Conservation (phyloP, 2,797 vertebrate species). For the Enteromius radiatus region DNA sequence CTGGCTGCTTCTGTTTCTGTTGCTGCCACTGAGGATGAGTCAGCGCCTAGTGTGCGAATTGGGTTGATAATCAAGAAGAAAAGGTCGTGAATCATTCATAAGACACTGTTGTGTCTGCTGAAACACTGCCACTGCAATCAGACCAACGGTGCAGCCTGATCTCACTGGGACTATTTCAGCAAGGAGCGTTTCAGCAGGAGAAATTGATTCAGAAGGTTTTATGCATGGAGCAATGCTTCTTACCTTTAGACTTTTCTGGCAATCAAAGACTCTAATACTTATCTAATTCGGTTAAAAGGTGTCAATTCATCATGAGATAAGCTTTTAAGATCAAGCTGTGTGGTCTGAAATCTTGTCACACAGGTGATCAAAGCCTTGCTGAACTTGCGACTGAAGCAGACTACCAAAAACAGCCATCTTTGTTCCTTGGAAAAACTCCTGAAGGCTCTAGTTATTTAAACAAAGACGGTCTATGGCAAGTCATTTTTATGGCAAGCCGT, state of each 20-base stretch:
- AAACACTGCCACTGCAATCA: neutral
- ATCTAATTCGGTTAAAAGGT: neutral
- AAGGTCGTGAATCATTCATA: slow-evolving; percentile 49
- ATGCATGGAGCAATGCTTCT: neutral
- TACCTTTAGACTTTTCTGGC: slow-evolving; percentile 6
- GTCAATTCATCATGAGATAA: slow-evolving; percentile 29
- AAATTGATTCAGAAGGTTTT: neutral
- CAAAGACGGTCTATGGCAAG: slow-evolving; percentile 29
- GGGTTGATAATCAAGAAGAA: slow-evolving; percentile 16
- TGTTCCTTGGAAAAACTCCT: slow-evolving; percentile 26
- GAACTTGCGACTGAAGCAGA: slow-evolving; percentile 2
- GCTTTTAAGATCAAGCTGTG: slow-evolving; percentile 21
- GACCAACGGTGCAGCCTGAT: neutral
- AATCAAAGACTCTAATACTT: neutral
- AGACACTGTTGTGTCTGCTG: slow-evolving; percentile 32
- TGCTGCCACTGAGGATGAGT: slow-evolving; percentile 52
- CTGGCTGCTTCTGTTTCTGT: slow-evolving; percentile 23
- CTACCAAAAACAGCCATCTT: slow-evolving; percentile 17
- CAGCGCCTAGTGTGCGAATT: slow-evolving; percentile 42
- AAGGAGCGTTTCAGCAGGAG: neutral
- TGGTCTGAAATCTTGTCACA: slow-evolving; percentile 40
- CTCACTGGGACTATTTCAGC: neutral
- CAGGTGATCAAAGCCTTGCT: slow-evolving; percentile 51
- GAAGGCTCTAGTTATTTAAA: slow-evolving; percentile 37
- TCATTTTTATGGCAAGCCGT: too few species aligned